Evolutionary conservation across 2,888 invertebrate species (phyloP), one percentile per base, ranked within the genome.

Genomic region (Oscheius sp.): DNA sequence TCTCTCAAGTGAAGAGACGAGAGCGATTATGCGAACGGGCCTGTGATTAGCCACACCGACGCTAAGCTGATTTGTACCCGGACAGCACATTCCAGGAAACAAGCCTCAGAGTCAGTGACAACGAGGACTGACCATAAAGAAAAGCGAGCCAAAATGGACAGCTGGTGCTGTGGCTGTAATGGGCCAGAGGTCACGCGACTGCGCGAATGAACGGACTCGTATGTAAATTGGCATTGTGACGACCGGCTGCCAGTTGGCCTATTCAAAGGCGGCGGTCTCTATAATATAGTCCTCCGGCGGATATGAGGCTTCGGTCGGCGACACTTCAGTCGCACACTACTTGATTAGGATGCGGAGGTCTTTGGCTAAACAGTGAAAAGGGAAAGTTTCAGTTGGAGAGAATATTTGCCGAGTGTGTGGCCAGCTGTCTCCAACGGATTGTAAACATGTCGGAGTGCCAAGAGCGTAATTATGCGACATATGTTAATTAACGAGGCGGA

Each of bases 191-290:
- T 55, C 55, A 55, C 55, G 55, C 55, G 55, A 55, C 55, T 55
- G 55, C 55, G 34, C 55, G 55, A 55, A 55, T 55, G 34, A 55
- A 55, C 34, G 23, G 34, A 23, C 55, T 33, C 55, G 34, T 55
- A 55, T 55, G 55, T 55, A 55, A 55, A 55, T 55, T 31, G 55
- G 31, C 55, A 55, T 55, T 55, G 55, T 55, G 52, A 15, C 42
- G 48, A 48, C 48, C 48, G 25, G 20, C 23, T 48, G 48, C 25
- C 48, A 4, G 3, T 17, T 3, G 23, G 23, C 48, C 48, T 48
- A 48, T 48, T 23, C 37, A 37, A 37, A 10, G 37, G 37, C 15
- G 15, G 37, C 37, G 8, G 8, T 37, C 8, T 48, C 48, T 4
- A 23, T 5, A 12, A 23, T 27, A 52, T n/a, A n/a, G n/a, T n/a